These are phyloP conservation scores for Lutjanus erythropterus DNA, from an alignment of 2,113 vertebrate species.

Conservation along the genomic window DNA sequence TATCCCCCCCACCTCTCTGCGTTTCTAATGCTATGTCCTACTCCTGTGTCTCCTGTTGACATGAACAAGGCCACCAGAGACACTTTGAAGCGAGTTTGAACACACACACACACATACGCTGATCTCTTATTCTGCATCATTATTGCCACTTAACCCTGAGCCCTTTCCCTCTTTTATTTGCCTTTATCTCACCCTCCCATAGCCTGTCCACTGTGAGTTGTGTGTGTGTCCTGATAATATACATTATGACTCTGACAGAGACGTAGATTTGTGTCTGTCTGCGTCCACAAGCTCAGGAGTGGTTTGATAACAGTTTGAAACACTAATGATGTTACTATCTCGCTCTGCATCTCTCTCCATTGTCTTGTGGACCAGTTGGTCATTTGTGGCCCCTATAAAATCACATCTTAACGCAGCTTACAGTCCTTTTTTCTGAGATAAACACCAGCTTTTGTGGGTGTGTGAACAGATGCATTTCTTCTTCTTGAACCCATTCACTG, in stretches of 20 bases:
- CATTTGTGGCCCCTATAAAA: constrained; percentile 32
- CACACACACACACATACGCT: constrained; percentile 53
- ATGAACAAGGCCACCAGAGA: constrained; percentile 71
- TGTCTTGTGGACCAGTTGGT: constrained; percentile 16
- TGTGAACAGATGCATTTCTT: not conserved
- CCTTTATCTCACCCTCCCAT: constrained; percentile 72
- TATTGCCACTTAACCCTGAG: constrained; percentile 80
- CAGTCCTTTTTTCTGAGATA: constrained; percentile 1
- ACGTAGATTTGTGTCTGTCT: not conserved
- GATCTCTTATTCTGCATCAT: constrained; percentile 74
- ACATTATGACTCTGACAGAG: constrained; percentile 16
- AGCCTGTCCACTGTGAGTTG: constrained; percentile 35
- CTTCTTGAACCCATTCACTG: not conserved
- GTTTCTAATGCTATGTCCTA: constrained; percentile 51
- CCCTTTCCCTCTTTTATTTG: constrained; percentile 73
- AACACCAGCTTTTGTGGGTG: not conserved
- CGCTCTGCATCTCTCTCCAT: constrained; percentile 16
- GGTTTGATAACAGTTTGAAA: constrained; percentile 13
- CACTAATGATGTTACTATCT: constrained; percentile 22
- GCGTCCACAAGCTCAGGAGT: constrained; percentile 10
- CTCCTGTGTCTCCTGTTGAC: constrained; percentile 75
- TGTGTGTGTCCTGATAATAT: constrained; percentile 50
- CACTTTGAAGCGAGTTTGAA: constrained; percentile 74
- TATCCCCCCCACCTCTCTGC: constrained; percentile 49
- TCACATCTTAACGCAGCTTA: not conserved